Percentiles rank a stretch among this genome's conserved stretches.
phyloP scores from a whole-genome alignment of 2,113 vertebrate species.

The Pandion haliaetus region DNA sequence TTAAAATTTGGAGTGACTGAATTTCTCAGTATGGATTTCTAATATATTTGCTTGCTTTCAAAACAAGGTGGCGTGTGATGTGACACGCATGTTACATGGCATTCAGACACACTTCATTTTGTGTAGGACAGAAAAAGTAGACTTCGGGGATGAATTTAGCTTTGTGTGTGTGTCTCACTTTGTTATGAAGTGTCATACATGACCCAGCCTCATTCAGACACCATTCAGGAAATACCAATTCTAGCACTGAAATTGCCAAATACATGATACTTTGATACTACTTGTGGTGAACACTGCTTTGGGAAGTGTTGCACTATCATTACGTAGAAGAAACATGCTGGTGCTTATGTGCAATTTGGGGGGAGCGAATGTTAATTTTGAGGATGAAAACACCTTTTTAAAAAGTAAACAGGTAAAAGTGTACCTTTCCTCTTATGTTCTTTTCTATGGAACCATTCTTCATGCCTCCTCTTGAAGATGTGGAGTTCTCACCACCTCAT shows the following conservation, averaged over 20 bases:
- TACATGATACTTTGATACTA: neutral
- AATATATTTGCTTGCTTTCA: neutral
- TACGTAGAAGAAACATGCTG: accelerated
- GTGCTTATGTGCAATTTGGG: accelerated
- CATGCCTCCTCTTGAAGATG: neutral
- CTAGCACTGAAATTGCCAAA: neutral
- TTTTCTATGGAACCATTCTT: neutral
- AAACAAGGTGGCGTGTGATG: neutral
- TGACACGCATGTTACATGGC: neutral
- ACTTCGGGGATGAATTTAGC: neutral
- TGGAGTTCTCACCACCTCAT: neutral
- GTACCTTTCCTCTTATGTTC: accelerated
- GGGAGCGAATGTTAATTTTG: neutral
- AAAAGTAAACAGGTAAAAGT: neutral
- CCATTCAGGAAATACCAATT: neutral
- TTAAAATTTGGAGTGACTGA: neutral
- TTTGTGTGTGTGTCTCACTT: neutral
- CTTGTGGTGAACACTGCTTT: neutral
- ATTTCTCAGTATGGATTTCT: neutral
- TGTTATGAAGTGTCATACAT: neutral
- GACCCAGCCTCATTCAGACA: neutral
- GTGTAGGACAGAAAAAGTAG: neutral
- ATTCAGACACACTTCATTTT: neutral
- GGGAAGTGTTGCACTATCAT: neutral
- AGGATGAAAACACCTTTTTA: neutral